phyloP scores from a whole-genome alignment of 1,140 invertebrate species.

The Drosophila pruinosa region DNA sequence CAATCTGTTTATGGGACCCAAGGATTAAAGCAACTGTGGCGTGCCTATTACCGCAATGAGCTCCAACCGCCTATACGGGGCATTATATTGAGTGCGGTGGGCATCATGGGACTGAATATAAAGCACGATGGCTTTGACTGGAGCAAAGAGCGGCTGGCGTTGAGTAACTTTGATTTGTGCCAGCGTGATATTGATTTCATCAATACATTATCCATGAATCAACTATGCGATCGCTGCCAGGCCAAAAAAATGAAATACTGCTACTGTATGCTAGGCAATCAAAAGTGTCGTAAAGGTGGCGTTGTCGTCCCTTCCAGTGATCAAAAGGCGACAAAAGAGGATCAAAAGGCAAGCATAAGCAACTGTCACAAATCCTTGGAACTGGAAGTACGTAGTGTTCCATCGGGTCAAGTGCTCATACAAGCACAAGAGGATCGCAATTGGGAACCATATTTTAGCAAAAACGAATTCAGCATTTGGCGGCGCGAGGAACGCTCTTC shows the following conservation, averaged over 20 bases:
- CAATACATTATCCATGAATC: conserved; percentile 59
- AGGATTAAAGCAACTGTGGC: conserved; percentile 84
- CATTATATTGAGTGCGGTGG: conserved; percentile 68
- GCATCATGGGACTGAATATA: conserved; percentile 64
- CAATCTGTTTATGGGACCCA: conserved; percentile 86
- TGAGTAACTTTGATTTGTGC: conserved; percentile 71
- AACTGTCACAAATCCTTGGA: conserved; percentile 43
- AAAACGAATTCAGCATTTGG: conserved; percentile 92
- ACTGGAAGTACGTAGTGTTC: conserved; percentile 25
- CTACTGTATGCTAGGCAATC: conserved; percentile 85
- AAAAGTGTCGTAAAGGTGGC: conserved; percentile 85
- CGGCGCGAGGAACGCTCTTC: conserved; percentile 87
- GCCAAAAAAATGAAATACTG: conserved; percentile 84
- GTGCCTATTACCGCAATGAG: conserved; percentile 83
- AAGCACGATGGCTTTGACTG: conserved; percentile 71
- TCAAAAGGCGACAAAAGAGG: conserved; percentile 1
- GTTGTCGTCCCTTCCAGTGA: conserved; percentile 62
- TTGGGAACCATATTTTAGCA: conserved; percentile 91
- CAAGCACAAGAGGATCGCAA: conserved; percentile 83
- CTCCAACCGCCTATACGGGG: conserved; percentile 67
- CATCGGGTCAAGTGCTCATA: conserved; percentile 77
- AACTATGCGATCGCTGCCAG: conserved; percentile 84
- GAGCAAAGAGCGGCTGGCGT: conserved; percentile 61
- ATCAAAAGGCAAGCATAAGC: conserved; percentile 33
- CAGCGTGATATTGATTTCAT: conserved; percentile 70